Evolutionary conservation across 1,140 invertebrate species (phyloP), one percentile per base, ranked within the genome.

Genomic region (Pomacea maculata): DNA sequence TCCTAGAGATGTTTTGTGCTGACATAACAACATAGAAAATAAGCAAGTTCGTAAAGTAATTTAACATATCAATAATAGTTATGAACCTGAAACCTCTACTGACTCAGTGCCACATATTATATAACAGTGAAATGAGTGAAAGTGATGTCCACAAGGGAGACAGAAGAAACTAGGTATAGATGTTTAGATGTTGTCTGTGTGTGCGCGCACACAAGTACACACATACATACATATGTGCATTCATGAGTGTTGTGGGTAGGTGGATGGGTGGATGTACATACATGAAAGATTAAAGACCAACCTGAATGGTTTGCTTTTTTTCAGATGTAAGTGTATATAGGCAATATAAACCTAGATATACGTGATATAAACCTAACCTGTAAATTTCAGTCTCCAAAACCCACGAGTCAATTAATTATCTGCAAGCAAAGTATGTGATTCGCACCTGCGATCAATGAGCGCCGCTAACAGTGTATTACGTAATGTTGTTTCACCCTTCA

Each of bases 1-100:
- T 15, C 92, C 92, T 15, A 89, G 12, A 17, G 90, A 89, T 52
- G 92, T 92, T 82, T 92, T 92, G 54, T 91, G 84, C 92, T 92
- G 84, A 79, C 86, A 86, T 64, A 65, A 85, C 76, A 71, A 80
- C 78, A 61, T 9, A 75, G n/a, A n/a, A n/a, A 14, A 61, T 57
- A 61, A 75, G 54, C 19, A 25, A 57, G 17, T 34, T 15, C 1
- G 21, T 70, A 19, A 65, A 65, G 17, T 65, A 17, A 65, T n/a
- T 65, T 45, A 45, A 45, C 64, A 65, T 3, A n/a, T 19, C 2
- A 65, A 65, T 65, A 65, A n/a, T 17, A 4, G 2, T 65, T 65
- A 19, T 65, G 17, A 17, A 17, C 64, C n/a, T 65, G 17, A 17
- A 65, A 17, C 64, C n/a, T n/a, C 64, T 7, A 65, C 17, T 17